Base-by-base conservation (phyloP, 2,888 invertebrate species). In the Folsomia manolachei region DNA sequence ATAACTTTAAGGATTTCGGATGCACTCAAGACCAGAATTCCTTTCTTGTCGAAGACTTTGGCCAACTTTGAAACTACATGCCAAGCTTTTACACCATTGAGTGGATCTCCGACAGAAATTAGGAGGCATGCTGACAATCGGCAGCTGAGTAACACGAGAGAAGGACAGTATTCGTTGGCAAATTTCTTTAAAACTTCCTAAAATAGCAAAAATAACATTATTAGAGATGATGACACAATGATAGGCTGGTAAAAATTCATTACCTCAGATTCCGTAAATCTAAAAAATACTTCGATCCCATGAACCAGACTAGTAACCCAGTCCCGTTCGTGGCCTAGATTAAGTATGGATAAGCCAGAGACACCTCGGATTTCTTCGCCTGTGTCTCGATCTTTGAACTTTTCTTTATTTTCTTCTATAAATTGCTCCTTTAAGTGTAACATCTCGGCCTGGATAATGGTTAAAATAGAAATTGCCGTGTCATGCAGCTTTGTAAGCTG, bases 1-100 rank as follows among this genome's bases (percentile, higher is more conserved):
- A 72, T 19, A 23, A 75, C 52, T 52, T 72, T 75, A 11, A 75
- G 23, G 24, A 75, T 61, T 65, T 75, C 75, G 7, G 75, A 75
- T 7, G 75, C 72, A 74, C 74, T 70, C n/a, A 75, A 61, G 9
- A 75, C 68, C 24, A 72, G 27, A 1, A 72, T 52, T 26, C 75
- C 75, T 27, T 72, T 75, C 24, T 68, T 63, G 26, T 72, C 75
- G 27, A 69, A 75, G 21, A 72, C 21, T 19, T 68, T 75, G 2
- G 72, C 67, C 24, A 72, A 56, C 0, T 51, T 56, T 18, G 24
- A 68, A 0, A 69, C 61, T 14, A 70, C 26, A 23, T 61, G 65
- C 75, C 75, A 75, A 1, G 69, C 75, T 19, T 75, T 75, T 1
- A 56, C 69, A n/a, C 70, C 56, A 39, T 68, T 61, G 2, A 71